Conservation (phyloP, 2,888 invertebrate species). For the Macrosiphum euphorbiae region DNA sequence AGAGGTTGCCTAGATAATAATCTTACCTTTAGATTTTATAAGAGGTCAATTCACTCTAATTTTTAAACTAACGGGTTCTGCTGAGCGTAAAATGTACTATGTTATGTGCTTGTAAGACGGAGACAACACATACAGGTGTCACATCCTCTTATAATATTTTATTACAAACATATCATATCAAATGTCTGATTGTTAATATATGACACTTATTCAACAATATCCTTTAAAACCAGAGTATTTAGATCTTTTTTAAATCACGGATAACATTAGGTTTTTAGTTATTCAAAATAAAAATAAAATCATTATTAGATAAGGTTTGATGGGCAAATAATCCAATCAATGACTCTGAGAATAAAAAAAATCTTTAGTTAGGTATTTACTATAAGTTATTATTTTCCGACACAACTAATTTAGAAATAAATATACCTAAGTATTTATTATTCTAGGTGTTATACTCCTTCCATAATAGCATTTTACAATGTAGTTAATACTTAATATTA, state of each 20-base stretch:
- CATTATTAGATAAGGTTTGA: not conserved
- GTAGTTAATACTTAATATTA: not conserved
- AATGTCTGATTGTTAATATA: not conserved
- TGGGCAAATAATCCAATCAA: not conserved
- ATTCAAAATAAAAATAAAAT: not conserved
- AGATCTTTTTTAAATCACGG: conserved; percentile 4
- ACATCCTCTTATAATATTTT: not conserved
- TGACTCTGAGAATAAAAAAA: not conserved
- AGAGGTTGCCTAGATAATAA: too few species aligned
- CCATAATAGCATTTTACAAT: not conserved
- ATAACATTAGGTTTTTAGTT: not conserved
- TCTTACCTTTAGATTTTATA: too few species aligned
- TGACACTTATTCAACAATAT: not conserved
- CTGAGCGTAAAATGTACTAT: too few species aligned
- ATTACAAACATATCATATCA: not conserved
- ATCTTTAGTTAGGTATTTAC: not conserved
- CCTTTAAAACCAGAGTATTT: not conserved
- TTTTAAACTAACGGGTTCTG: too few species aligned
- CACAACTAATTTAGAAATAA: not conserved
- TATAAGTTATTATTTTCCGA: not conserved
- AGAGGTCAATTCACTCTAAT: too few species aligned
- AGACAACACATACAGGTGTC: too few species aligned
- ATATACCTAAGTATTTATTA: not conserved
- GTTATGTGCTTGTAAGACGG: too few species aligned
- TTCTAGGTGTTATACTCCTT: not conserved